phyloP scores from a whole-genome alignment of 2,888 invertebrate species.

The Amphipyra berbera region DNA sequence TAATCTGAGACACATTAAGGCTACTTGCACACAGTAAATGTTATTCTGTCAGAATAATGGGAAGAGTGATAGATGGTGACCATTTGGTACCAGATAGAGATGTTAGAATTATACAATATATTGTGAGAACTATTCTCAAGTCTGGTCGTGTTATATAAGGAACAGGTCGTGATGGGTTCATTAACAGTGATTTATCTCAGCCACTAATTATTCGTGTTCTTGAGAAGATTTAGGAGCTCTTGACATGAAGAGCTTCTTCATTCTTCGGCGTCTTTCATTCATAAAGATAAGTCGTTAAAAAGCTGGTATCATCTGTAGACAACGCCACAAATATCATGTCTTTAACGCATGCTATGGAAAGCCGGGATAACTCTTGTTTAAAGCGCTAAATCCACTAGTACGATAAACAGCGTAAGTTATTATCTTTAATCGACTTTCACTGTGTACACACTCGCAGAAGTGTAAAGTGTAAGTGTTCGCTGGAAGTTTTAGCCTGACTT shows the following conservation, averaged over 20 bases:
- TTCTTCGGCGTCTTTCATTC: neutral
- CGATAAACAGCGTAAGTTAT: too few species aligned
- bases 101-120: conserved; percentile 1
- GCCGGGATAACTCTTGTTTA: too few species aligned
- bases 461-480: too few species aligned
- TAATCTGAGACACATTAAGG: conserved; percentile 26
- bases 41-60: conserved; percentile 13
- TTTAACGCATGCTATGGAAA: too few species aligned
- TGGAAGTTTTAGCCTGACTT: too few species aligned
- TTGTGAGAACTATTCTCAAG: conserved; percentile 11
- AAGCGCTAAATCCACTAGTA: too few species aligned
- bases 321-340: too few species aligned
- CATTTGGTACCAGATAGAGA: conserved; percentile 16
- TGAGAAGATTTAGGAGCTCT: conserved; percentile 22
- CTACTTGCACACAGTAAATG: conserved; percentile 8
- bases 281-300: neutral
- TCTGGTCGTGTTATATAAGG: neutral
- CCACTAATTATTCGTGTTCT: conserved; percentile 26
- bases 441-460: too few species aligned
- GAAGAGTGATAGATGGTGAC: conserved; percentile 18
- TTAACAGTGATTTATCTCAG: conserved; percentile 15
- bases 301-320: too few species aligned
- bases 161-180: conserved; percentile 3
- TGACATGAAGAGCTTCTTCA: conserved; percentile 17
- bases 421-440: too few species aligned